Percentiles rank a stretch among this genome's conserved stretches.
These are phyloP conservation scores for Scalopus aquaticus DNA, from an alignment of 2,113 vertebrate genomes.

Conservation along the genomic window DNA sequence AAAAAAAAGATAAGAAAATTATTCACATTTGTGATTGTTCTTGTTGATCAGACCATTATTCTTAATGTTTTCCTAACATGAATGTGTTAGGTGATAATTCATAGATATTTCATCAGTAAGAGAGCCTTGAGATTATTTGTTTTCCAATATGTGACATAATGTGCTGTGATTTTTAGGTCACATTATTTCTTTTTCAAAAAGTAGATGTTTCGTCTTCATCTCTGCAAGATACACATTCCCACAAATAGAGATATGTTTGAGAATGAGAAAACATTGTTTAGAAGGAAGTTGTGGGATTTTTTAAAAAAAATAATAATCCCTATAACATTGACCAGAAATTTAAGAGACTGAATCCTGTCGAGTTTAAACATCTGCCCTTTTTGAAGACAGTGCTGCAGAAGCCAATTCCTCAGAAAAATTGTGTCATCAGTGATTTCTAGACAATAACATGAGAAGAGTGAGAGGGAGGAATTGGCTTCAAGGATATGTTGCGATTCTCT, in stretches of 20 bases:
- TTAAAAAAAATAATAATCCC: neutral
- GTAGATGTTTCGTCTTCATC: neutral
- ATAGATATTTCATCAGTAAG: conserved; percentile 35
- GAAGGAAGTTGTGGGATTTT: neutral
- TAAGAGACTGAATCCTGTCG: neutral
- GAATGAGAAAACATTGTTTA: conserved; percentile 2
- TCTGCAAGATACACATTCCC: conserved; percentile 35
- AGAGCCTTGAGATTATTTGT: conserved; percentile 31
- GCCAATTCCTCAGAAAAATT: conserved; percentile 1
- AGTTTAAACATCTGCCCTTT: conserved; percentile 38
- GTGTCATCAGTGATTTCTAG: neutral
- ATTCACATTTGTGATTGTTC: conserved; percentile 1
- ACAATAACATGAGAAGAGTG: neutral
- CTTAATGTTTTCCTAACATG: conserved; percentile 34
- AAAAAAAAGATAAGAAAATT: conserved; percentile 61
- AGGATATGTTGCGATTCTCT: neutral
- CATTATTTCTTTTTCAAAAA: neutral
- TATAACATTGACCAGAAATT: neutral
- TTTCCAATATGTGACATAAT: neutral
- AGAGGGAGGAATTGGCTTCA: neutral
- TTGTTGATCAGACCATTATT: conserved; percentile 51
- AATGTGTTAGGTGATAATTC: neutral
- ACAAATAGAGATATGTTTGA: conserved; percentile 34
- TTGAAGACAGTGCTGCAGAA: conserved; percentile 19
- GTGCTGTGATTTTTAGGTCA: conserved; percentile 38